Evolutionary conservation across 1,140 invertebrate genomes (phyloP).

Genomic region (Macrostomum lignano): DNA sequence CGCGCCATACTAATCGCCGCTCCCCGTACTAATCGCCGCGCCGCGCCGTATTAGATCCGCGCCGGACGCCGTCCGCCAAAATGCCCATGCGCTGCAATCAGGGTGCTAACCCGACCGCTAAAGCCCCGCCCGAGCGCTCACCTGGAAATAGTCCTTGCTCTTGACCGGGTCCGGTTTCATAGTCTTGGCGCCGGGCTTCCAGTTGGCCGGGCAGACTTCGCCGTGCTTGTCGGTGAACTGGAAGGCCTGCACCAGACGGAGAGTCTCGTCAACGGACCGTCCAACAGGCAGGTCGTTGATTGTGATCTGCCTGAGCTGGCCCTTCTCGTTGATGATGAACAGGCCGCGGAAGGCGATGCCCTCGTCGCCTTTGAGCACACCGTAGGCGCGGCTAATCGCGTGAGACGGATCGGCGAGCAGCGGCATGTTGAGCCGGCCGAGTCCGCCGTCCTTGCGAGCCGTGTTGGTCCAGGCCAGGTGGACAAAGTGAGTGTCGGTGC

Average conservation of each 20-base stretch:
- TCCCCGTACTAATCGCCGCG: too few species aligned
- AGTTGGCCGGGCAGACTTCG: constrained; percentile 50
- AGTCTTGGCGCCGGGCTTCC: constrained; percentile 46
- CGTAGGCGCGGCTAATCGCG: constrained; percentile 58
- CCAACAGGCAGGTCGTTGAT: constrained; percentile 8
- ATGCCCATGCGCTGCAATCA: too few species aligned
- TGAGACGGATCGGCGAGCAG: constrained; percentile 67
- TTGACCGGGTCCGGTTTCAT: constrained; percentile 50
- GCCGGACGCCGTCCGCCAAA: too few species aligned
- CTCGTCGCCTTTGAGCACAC: constrained; percentile 61
- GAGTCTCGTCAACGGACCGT: constrained; percentile 7
- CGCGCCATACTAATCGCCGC: too few species aligned
- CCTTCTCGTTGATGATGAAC: constrained; percentile 7
- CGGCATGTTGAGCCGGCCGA: constrained; percentile 81
- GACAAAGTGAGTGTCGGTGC: constrained; percentile 61
- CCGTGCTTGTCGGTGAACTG: constrained; percentile 9
- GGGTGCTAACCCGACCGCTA: too few species aligned
- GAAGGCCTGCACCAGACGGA: constrained; percentile 7
- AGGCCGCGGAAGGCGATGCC: constrained; percentile 41
- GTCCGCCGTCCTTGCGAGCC: constrained; percentile 67
- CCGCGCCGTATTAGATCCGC: too few species aligned
- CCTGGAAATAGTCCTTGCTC: constrained; percentile 45
- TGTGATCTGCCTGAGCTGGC: constrained; percentile 6
- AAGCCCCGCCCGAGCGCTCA: too few species aligned
- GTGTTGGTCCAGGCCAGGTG: constrained; percentile 52